Percentiles rank a stretch among this genome's conserved stretches.
Evolutionary conservation across 2,113 vertebrate species (phyloP).

Genomic region (Paratilapia polleni): DNA sequence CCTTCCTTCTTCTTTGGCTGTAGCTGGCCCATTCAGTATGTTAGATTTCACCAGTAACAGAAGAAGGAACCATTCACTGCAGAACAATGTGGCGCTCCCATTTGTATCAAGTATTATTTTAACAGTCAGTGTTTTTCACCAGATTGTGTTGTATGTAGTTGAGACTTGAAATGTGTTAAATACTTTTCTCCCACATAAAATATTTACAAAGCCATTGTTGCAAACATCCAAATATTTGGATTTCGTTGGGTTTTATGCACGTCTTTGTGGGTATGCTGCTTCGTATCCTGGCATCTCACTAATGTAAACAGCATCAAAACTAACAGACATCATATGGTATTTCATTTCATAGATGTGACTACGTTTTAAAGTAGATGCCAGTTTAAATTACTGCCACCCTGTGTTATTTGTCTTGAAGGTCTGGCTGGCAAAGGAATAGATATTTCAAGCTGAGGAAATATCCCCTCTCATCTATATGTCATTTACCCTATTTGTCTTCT

Average conservation of each 20-base stretch:
- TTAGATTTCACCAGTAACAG: neutral
- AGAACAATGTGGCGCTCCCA: neutral
- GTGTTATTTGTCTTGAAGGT: neutral
- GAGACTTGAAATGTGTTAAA: neutral
- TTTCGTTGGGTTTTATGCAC: neutral
- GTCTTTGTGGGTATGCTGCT: neutral
- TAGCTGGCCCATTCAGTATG: neutral
- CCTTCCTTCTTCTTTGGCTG: neutral
- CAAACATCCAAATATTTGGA: neutral
- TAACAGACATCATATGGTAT: neutral
- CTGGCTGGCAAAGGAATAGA: neutral
- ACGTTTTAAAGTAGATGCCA: conserved; percentile 3
- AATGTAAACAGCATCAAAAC: neutral
- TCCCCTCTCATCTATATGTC: neutral
- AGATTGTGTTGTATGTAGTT: neutral
- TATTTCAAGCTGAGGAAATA: neutral
- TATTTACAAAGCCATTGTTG: neutral
- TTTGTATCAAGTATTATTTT: neutral
- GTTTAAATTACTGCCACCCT: neutral
- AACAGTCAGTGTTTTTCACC: neutral
- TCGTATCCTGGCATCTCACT: neutral
- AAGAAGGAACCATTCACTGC: neutral
- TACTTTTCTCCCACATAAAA: neutral
- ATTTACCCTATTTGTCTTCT: neutral
- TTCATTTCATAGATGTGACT: neutral